Conservation (phyloP, 2,888 invertebrate genomes). For the Xanthorhoe spadicearia region DNA sequence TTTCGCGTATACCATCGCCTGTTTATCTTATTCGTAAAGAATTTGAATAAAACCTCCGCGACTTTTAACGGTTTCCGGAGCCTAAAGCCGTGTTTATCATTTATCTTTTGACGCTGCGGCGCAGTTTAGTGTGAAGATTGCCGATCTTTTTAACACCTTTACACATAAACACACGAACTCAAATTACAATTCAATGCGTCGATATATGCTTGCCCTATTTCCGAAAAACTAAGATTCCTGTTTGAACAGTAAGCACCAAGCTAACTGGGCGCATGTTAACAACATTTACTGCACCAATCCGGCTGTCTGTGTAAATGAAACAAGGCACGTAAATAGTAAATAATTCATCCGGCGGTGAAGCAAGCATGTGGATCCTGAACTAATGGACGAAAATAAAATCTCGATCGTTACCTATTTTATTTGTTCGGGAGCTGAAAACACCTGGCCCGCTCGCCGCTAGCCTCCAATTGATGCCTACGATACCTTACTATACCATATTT, state of each 20-base stretch:
- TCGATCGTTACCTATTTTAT: constrained; percentile 51
- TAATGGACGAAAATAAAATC: constrained; percentile 52
- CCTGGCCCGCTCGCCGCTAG: constrained; percentile 42
- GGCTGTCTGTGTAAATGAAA: constrained; percentile 37
- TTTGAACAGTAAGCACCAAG: neutral
- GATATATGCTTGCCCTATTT: neutral
- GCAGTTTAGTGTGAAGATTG: constrained; percentile 37
- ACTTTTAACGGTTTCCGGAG: too few species aligned
- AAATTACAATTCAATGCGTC: neutral
- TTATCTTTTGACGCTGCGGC: constrained; percentile 48
- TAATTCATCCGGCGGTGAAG: constrained; percentile 50
- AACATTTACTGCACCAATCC: constrained; percentile 6
- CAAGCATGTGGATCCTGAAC: constrained; percentile 41
- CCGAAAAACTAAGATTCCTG: neutral
- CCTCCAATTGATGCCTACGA: constrained; percentile 21
- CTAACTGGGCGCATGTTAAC: neutral
- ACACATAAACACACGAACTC: neutral
- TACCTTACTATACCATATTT: constrained; percentile 13
- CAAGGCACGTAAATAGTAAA: constrained; percentile 50
- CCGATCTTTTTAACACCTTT: constrained; percentile 22
- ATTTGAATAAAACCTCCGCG: constrained; percentile 52
- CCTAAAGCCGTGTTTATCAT: constrained; percentile 46
- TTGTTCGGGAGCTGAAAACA: constrained; percentile 48
- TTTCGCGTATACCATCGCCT: constrained; percentile 39
- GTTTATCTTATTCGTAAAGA: constrained; percentile 48